Evolutionary conservation across 1,140 invertebrate species (phyloP).

Genomic region (Temnothorax longispinosus): DNA sequence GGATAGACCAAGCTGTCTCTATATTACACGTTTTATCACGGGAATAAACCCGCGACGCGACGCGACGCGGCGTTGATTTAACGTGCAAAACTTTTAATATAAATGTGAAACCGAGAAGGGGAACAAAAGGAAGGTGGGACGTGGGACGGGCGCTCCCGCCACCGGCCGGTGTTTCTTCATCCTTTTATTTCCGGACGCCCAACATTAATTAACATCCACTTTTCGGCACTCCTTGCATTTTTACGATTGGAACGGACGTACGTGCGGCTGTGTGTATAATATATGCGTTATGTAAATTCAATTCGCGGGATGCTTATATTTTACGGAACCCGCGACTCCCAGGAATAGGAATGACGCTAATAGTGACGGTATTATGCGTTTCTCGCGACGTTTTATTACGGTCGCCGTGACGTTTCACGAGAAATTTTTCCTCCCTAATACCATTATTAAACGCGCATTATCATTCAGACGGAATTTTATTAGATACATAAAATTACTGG

Average conservation of each 20-base stretch:
- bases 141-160: neutral
- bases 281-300: constrained; percentile 41
- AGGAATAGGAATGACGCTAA: constrained; percentile 31
- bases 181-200: constrained; percentile 17
- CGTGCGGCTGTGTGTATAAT: neutral
- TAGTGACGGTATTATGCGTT: constrained; percentile 34
- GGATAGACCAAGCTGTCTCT: constrained; percentile 54
- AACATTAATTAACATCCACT: constrained; percentile 58
- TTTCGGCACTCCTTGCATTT: constrained; percentile 38
- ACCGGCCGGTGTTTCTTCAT: neutral
- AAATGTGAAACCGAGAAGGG: constrained; percentile 33
- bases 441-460: constrained; percentile 6
- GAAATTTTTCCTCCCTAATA: neutral
- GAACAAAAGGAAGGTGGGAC: neutral
- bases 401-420: neutral
- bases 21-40: constrained; percentile 60
- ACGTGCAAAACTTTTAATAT: constrained; percentile 57
- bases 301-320: constrained; percentile 50
- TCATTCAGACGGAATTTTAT: neutral
- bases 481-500: constrained; percentile 1
- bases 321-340: constrained; percentile 20
- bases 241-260: constrained; percentile 4
- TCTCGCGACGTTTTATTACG: constrained; percentile 27
- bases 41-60: constrained; percentile 37
- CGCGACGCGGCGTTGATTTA: constrained; percentile 39